Evolutionary conservation across 2,113 vertebrate species (phyloP).

Genomic region (Gobio gobio): DNA sequence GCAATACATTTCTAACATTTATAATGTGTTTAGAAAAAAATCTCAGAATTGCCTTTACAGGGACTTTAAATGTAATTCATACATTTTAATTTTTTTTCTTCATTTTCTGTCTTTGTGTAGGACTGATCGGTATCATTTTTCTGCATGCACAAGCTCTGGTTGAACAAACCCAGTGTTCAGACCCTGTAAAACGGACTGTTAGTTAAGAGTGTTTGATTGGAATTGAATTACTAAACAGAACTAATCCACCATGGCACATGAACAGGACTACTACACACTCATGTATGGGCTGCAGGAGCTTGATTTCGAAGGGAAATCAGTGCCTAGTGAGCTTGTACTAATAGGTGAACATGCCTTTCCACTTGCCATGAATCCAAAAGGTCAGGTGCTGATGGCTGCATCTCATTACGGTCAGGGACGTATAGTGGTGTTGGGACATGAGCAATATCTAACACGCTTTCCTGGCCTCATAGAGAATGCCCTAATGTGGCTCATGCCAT

Average conservation of each 20-base stretch:
- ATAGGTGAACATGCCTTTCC: constrained; percentile 75
- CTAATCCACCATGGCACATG: constrained; percentile 52
- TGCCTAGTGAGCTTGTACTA: constrained; percentile 72
- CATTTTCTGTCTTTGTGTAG: constrained; percentile 13
- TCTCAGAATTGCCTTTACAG: too few species aligned
- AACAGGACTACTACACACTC: constrained; percentile 65
- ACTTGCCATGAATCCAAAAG: constrained; percentile 71
- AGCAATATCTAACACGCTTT: constrained; percentile 76
- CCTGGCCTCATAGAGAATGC: constrained; percentile 81
- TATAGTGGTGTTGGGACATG: constrained; percentile 84
- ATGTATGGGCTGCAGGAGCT: constrained; percentile 68
- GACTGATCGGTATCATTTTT: not conserved
- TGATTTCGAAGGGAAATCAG: constrained; percentile 57
- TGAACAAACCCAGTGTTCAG: not conserved
- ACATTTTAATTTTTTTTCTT: not conserved
- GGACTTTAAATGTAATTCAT: not conserved
- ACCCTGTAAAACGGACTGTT: not conserved
- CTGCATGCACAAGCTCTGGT: not conserved
- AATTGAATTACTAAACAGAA: not conserved
- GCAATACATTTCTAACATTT: too few species aligned
- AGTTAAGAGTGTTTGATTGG: not conserved
- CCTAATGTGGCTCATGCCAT: constrained; percentile 82
- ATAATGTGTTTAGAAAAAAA: too few species aligned
- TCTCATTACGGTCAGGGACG: constrained; percentile 80
- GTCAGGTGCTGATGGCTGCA: constrained; percentile 76